Base-by-base conservation (phyloP, 2,113 vertebrate species). In the Caretta caretta region DNA sequence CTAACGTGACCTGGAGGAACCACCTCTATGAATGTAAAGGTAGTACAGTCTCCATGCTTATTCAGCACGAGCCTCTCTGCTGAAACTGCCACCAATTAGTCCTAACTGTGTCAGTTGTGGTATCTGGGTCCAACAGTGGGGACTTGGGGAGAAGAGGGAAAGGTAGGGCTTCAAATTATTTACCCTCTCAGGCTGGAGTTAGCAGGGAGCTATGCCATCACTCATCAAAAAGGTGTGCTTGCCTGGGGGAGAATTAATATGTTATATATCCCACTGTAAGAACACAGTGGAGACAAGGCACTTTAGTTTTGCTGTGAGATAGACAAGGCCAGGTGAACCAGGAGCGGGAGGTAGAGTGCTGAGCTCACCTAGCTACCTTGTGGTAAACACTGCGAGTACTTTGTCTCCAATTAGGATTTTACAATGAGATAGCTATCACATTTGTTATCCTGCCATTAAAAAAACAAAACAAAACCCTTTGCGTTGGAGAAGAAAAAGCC, bases 391-490 rank as follows among this genome's bases (percentile, higher is more conserved):
- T 72, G 27, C 57, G 62, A 50, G 86, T 65, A 57, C 48, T 82
- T 85, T 35, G 86, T 12, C 38, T 10, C 0, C 0, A 90, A 79
- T 91, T 97, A 81, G 88, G 97, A 94, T 93, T 87, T 86, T 94
- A 54, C 54, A 79, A 92, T 88, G 82, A 91, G 91, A 87, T 24
- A 93, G 93, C 65, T 83, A 94, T 92, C 88, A 89, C 72, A 79
- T 90, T 96, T 93, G 24, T 46, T 48, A 91, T 92, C 75, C 12
- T 5, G 0, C 53, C 90, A 53, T 5, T 89, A 79, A 94, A 97
- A 92, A 80, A 95, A 97, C 91, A 92, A 93, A 54, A 65, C 91
- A 85, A 92, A 91, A 95, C 65, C 92, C 87, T 97, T 97, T 97
- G 92, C 95, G 92, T 81, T 94, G 79, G 35, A 59, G 72, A 51